Base-by-base conservation (phyloP, 2,888 invertebrate species). In the Thera obeliscata region DNA sequence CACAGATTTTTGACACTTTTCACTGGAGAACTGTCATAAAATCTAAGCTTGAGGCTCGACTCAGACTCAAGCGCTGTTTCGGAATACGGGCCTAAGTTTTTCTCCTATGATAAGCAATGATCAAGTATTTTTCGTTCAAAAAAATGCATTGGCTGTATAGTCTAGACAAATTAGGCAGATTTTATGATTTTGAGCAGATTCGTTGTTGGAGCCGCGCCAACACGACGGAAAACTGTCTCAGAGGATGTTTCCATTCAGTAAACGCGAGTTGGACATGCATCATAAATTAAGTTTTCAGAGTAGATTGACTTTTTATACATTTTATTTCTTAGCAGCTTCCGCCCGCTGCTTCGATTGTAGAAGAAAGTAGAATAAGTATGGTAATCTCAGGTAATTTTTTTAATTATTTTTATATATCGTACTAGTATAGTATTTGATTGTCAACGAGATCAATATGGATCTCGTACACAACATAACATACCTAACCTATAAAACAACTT, bases 191-290 rank as follows among this genome's bases (percentile, higher is more conserved):
- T 56, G 9, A 35, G 60, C n/a, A 38, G 41, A 12, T 41, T 54
- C 59, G 49, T 52, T 61, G 50, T 56, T 72, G 72, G 72, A 61
- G 12, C 11, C 12, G 7, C 11, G 69, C 72, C 72, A 72, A 66
- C 57, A 62, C 22, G 62, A 67, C 57, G 36, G 54, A 60, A 62
- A 56, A 60, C 60, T 60, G 63, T 56, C 36, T 55, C 50, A 49
- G 54, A 12, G 58, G 55, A 52, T 50, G 36, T 61, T 57, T 43
- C 7, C 7, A 64, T 57, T n/a, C 50, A 50, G 8, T 38, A 63
- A 56, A 38, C 12, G 41, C 56, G 22, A 56, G 43, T 59, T 38
- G 35, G 48, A 49, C 54, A 59, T 38, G 43, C 56, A 56, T 33
- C 22, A 62, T 49, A n/a, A 46, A 54, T n/a, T 41, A 22, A 52